Evolutionary conservation across 2,113 vertebrate genomes (phyloP).

Genomic region (Pluvialis apricaria): DNA sequence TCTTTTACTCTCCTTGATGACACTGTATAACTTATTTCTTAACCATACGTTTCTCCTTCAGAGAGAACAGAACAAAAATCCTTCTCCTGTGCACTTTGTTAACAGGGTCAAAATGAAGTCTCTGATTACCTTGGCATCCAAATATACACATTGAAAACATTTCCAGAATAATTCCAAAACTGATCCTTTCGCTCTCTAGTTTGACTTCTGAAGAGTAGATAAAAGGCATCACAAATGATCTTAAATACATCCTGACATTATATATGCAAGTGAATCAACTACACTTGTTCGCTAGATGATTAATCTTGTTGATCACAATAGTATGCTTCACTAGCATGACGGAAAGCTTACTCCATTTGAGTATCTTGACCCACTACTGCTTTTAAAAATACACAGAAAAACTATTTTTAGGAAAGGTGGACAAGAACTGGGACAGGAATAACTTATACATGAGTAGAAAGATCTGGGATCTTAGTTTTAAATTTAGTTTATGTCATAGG

Average conservation of each 20-base stretch:
- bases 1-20: neutral
- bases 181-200: neutral
- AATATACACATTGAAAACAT: neutral
- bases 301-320: neutral
- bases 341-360: neutral
- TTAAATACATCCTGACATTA: neutral
- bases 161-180: neutral
- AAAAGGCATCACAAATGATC: neutral
- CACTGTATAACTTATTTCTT: neutral
- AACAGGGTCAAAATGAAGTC: neutral
- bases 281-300: neutral
- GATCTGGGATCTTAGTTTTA: neutral
- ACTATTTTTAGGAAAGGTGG: neutral
- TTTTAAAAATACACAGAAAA: neutral
- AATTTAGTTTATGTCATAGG: neutral
- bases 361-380: neutral
- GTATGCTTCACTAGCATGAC: fast-evolving
- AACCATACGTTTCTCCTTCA: neutral
- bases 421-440: neutral
- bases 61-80: neutral
- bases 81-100: neutral
- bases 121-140: neutral
- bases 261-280: neutral
- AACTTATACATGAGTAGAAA: neutral
- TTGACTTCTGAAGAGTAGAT: neutral